These are phyloP conservation scores for Ectropis crepuscularia DNA, from an alignment of 2,888 invertebrate genomes.

Conservation along the genomic window DNA sequence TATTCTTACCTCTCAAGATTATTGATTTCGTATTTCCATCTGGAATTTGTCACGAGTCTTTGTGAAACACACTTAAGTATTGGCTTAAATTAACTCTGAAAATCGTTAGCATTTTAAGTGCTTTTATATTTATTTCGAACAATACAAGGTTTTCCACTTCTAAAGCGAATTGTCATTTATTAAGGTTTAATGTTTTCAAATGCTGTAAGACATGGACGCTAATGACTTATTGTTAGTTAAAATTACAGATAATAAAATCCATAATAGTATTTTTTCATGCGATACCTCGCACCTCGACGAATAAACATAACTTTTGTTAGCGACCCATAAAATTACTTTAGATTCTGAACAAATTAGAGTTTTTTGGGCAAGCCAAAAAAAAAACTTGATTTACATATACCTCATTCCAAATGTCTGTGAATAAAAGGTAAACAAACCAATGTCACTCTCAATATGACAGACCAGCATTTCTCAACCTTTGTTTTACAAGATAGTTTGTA, in stretches of 20 bases:
- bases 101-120: constrained; percentile 47
- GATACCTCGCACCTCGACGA: too few relatives aligned
- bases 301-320: too few relatives aligned
- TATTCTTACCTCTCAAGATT: constrained; percentile 58
- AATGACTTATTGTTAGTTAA: constrained; percentile 62
- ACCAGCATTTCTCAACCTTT: too few relatives aligned
- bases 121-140: constrained; percentile 42
- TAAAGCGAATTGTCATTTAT: not conserved
- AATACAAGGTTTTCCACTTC: not conserved
- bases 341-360: too few relatives aligned
- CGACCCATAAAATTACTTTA: too few relatives aligned
- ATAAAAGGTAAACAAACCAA: too few relatives aligned
- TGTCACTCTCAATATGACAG: too few relatives aligned
- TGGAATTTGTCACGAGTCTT: constrained; percentile 25
- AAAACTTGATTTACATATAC: too few relatives aligned
- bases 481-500: too few relatives aligned
- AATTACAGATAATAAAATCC: constrained; percentile 49
- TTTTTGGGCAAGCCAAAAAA: too few relatives aligned
- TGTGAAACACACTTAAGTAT: constrained; percentile 17
- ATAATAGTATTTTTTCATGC: too few relatives aligned
- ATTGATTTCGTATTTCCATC: constrained; percentile 55
- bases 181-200: constrained; percentile 14
- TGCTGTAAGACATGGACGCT: constrained; percentile 40
- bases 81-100: constrained; percentile 29
- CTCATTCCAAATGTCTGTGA: too few relatives aligned